phyloP scores from a whole-genome alignment of 2,888 invertebrate species.

The Fissipunctia ypsillon region DNA sequence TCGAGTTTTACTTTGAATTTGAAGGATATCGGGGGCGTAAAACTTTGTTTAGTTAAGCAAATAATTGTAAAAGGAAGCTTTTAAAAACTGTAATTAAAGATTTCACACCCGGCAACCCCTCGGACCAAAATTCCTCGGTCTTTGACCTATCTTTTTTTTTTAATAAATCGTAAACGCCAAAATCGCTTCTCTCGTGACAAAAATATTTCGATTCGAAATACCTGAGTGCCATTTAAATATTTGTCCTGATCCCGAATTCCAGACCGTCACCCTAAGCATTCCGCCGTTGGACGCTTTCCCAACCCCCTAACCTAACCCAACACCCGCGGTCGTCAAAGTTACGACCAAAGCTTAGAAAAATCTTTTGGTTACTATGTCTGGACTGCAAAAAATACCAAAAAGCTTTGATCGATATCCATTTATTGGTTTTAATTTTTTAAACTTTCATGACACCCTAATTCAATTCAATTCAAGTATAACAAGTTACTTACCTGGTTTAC shows the following conservation, averaged over 20 bases:
- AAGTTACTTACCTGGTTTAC: conserved; percentile 82
- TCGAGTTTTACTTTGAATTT: conserved; percentile 53
- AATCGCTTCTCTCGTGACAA: no score
- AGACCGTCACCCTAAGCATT: conserved; percentile 13
- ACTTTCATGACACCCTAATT: no score
- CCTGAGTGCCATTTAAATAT: conserved; percentile 41
- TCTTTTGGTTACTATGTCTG: not conserved
- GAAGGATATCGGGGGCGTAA: conserved; percentile 26
- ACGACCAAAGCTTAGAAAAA: not conserved
- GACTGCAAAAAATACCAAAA: no score
- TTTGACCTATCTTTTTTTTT: no score
- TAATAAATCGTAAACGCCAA: no score
- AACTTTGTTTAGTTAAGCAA: conserved; percentile 28
- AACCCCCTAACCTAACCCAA: no score
- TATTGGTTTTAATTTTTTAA: no score
- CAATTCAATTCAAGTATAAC: no score
- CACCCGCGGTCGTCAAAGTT: not conserved
- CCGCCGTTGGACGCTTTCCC: not conserved
- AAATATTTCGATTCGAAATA: conserved; percentile 41
- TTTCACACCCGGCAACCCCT: not conserved
- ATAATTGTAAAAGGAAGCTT: conserved; percentile 18
- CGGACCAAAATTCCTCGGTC: conserved; percentile 2
- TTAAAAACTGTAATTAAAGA: conserved; percentile 3
- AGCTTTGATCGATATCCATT: not conserved
- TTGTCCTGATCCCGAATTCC: conserved; percentile 28